Conservation (phyloP, 2,888 invertebrate genomes). For the Phrixothrix hirtus region DNA sequence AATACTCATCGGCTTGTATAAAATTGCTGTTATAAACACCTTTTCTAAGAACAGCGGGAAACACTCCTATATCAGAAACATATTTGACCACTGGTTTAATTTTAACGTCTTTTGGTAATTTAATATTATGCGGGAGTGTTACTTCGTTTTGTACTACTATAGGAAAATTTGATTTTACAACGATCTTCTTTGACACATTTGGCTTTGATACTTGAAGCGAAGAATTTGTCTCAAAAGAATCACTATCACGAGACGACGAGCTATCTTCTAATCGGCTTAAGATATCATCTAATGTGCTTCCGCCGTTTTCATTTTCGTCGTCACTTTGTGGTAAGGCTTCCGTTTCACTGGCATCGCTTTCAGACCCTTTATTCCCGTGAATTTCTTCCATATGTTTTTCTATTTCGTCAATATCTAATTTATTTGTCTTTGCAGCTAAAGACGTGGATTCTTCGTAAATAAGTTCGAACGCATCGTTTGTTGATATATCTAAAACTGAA, state of each 20-base stretch:
- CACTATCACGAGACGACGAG: background rate
- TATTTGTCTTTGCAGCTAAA: background rate
- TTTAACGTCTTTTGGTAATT: slow-evolving; percentile 35
- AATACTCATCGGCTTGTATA: slow-evolving; percentile 43
- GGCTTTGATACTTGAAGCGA: background rate
- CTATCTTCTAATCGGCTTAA: slow-evolving; percentile 20
- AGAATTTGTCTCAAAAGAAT: background rate
- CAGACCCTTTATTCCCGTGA: slow-evolving; percentile 10
- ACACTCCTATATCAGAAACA: slow-evolving; percentile 39
- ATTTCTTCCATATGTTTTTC: slow-evolving; percentile 30
- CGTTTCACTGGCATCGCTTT: background rate
- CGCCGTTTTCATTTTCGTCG: background rate
- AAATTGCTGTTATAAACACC: slow-evolving; percentile 43
- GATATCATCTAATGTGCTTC: slow-evolving; percentile 18
- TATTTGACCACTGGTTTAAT: slow-evolving; percentile 35
- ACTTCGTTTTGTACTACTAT: slow-evolving; percentile 11
- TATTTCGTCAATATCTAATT: slow-evolving; percentile 26
- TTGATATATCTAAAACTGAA: background rate
- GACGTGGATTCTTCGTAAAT: slow-evolving; percentile 5
- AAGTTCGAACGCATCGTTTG: slow-evolving; percentile 14
- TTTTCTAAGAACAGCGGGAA: slow-evolving; percentile 33
- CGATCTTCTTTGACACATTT: slow-evolving; percentile 6
- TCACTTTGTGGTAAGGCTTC: background rate
- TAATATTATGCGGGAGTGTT: slow-evolving; percentile 31
- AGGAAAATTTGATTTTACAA: slow-evolving; percentile 10